A percentile compares a stretch with the other conserved stretches of the same genome.
Conservation (phyloP, 2,113 vertebrate species). For the Orthonyx spaldingii region DNA sequence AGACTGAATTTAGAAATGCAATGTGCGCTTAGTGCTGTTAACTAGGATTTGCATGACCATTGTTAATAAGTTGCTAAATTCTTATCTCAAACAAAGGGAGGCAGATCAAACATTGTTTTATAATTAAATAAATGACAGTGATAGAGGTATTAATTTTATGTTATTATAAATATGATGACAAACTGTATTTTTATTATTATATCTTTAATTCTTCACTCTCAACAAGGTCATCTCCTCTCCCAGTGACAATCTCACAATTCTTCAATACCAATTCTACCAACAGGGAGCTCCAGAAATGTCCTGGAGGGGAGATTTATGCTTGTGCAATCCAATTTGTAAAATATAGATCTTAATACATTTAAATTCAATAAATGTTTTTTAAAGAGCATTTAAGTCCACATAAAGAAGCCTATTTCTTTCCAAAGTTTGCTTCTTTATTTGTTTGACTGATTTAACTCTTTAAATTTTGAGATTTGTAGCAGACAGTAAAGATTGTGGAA, state of each 20-base stretch:
- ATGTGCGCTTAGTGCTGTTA: background rate
- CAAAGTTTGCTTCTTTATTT: background rate
- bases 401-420: background rate
- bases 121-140: background rate
- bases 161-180: background rate
- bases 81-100: background rate
- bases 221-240: background rate
- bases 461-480: background rate
- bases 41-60: background rate
- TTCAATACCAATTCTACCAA: background rate
- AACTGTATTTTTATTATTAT: background rate
- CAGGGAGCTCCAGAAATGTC: background rate
- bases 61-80: background rate
- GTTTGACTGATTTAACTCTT: background rate
- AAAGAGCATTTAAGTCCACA: background rate
- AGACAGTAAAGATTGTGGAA: background rate
- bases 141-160: background rate
- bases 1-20: background rate
- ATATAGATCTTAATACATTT: background rate
- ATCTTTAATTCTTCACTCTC: background rate
- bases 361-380: background rate
- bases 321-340: background rate
- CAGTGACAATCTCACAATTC: background rate
- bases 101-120: background rate
- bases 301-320: background rate